phyloP scores from a whole-genome alignment of 2,888 invertebrate species.

The Aphidius colemani region DNA sequence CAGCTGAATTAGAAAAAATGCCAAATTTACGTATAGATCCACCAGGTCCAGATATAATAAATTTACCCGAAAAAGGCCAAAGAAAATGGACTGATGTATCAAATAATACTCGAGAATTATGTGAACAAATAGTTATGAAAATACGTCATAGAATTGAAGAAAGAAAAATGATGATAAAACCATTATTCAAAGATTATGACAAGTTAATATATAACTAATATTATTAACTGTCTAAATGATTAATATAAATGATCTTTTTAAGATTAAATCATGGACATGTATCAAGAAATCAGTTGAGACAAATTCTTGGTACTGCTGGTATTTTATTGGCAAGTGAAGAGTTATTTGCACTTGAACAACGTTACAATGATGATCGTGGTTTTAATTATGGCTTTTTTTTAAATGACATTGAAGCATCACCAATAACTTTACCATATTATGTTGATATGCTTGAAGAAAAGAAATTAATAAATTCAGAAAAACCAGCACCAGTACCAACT shows the following conservation, averaged over 20 bases:
- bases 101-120: constrained; percentile 44
- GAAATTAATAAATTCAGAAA: constrained; percentile 55
- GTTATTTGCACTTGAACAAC: constrained; percentile 70
- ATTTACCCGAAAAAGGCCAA: constrained; percentile 61
- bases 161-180: constrained; percentile 69
- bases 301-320: constrained; percentile 71
- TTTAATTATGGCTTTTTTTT: constrained; percentile 76
- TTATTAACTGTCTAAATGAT: background rate
- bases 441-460: constrained; percentile 54
- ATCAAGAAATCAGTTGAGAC: constrained; percentile 70
- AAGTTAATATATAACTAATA: constrained; percentile 59
- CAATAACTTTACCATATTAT: constrained; percentile 58
- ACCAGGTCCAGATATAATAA: constrained; percentile 64
- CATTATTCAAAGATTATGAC: constrained; percentile 74
- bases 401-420: constrained; percentile 66
- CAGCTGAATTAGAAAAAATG: constrained; percentile 71
- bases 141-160: constrained; percentile 68
- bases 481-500: constrained; percentile 44
- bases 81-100: constrained; percentile 61
- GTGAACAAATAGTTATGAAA: constrained; percentile 68
- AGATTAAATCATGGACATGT: constrained; percentile 75
- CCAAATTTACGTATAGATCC: constrained; percentile 65
- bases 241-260: background rate
- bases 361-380: constrained; percentile 76
- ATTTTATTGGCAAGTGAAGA: constrained; percentile 71